phyloP scores from a whole-genome alignment of 1,140 invertebrate species.

The Eufriesea mexicana region DNA sequence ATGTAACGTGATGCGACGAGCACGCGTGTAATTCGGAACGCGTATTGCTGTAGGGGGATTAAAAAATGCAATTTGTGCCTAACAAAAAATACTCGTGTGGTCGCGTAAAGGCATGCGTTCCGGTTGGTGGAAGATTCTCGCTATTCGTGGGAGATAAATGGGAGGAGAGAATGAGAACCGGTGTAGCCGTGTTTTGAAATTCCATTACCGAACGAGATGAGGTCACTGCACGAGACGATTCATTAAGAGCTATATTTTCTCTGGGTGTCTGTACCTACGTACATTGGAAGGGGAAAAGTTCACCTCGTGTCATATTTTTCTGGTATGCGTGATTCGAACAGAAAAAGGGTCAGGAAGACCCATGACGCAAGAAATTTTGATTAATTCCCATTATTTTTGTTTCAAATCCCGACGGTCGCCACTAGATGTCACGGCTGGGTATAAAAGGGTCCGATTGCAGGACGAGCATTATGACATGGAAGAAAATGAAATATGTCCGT shows the following conservation, averaged over 20 bases:
- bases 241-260: conserved; percentile 71
- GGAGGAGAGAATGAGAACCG: conserved; percentile 15
- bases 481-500: background rate
- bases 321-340: background rate
- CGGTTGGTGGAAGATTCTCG: conserved; percentile 14
- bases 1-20: background rate
- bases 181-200: conserved; percentile 72
- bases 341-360: background rate
- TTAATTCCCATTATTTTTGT: background rate
- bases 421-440: background rate
- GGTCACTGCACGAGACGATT: conserved; percentile 66
- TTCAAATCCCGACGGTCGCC: background rate
- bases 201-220: conserved; percentile 74
- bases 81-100: conserved; percentile 32
- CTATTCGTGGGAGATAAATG: conserved; percentile 33
- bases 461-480: background rate
- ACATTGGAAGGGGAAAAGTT: conserved; percentile 30
- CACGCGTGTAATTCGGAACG: conserved; percentile 15
- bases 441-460: background rate
- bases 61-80: conserved; percentile 55
- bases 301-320: conserved; percentile 11
- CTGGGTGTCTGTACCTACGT: conserved; percentile 42
- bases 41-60: background rate
- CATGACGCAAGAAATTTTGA: conserved; percentile 1
- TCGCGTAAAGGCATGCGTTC: background rate